Conservation (phyloP, 2,113 vertebrate species). For the Gasterosteus aculeatus region DNA sequence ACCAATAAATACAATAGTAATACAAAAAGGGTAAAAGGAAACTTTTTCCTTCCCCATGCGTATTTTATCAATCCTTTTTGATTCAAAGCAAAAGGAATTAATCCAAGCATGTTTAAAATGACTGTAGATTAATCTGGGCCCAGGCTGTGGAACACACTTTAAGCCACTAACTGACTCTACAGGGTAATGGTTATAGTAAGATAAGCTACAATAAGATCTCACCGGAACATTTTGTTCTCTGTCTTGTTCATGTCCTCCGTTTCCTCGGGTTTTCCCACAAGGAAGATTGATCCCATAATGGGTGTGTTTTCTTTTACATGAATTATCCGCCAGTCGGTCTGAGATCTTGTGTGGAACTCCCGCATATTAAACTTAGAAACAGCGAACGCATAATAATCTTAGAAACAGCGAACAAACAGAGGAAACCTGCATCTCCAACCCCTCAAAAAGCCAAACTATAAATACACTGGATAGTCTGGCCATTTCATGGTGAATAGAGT, state of each 20-base stretch:
- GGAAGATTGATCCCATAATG: not conserved
- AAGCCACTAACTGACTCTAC: not conserved
- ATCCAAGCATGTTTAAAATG: not conserved
- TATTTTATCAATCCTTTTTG: no score
- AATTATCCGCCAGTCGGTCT: slow-evolving; percentile 35
- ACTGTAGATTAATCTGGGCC: not conserved
- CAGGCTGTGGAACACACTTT: not conserved
- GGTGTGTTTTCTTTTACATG: not conserved
- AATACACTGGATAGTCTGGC: slow-evolving; percentile 51
- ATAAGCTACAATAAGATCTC: not conserved
- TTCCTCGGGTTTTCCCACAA: slow-evolving; percentile 37
- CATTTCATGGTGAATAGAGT: slow-evolving; percentile 34
- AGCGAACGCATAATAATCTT: slow-evolving; percentile 42
- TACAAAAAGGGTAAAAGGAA: not conserved
- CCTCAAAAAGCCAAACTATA: slow-evolving; percentile 51
- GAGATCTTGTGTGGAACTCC: slow-evolving; percentile 15
- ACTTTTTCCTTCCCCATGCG: not conserved
- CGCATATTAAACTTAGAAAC: slow-evolving; percentile 59
- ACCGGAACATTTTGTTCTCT: slow-evolving; percentile 2
- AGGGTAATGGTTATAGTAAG: not conserved
- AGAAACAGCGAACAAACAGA: slow-evolving; percentile 70
- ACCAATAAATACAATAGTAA: no score
- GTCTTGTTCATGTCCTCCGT: not conserved
- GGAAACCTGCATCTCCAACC: slow-evolving; percentile 55
- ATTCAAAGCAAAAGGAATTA: not conserved